These are phyloP conservation scores for Athetis lepigone DNA, from an alignment of 2,888 invertebrate species.

Conservation along the genomic window DNA sequence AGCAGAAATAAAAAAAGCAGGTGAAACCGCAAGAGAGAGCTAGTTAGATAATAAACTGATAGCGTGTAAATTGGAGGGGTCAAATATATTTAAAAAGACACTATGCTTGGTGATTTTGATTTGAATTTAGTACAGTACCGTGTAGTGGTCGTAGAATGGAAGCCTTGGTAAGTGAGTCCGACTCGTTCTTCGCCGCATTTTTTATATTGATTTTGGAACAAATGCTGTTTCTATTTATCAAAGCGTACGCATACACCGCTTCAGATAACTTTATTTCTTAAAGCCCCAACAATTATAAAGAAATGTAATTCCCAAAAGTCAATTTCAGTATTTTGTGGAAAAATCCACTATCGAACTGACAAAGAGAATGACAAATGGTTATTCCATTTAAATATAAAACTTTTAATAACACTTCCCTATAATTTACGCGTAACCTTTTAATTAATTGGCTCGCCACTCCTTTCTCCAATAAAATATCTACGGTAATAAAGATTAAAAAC, in stretches of 20 bases:
- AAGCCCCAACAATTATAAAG: conserved; percentile 9
- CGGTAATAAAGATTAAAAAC: conserved; percentile 54
- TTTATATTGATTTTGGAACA: conserved; percentile 41
- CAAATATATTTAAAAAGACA: no score
- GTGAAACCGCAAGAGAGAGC: no score
- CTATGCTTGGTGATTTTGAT: no score
- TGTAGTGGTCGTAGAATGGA: no score
- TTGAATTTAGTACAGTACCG: no score
- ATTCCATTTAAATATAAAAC: background rate
- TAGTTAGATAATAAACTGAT: no score
- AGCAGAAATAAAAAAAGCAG: no score
- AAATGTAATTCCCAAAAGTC: no score
- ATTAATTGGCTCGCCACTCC: conserved; percentile 49
- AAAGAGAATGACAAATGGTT: background rate
- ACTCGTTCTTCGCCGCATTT: no score
- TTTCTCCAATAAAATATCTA: conserved; percentile 56
- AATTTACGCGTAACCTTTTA: conserved; percentile 17
- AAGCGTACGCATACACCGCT: background rate
- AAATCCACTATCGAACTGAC: background rate
- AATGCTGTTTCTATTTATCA: conserved; percentile 52
- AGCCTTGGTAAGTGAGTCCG: no score
- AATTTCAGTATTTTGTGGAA: no score
- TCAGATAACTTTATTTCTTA: background rate
- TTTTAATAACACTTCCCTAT: conserved; percentile 2
- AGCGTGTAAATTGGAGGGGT: no score